Evolutionary conservation across 92 coral and sea anemone genomes (phyloP), one percentile per base, ranked within the genome.

Genomic region (Paragorgia papillata): DNA sequence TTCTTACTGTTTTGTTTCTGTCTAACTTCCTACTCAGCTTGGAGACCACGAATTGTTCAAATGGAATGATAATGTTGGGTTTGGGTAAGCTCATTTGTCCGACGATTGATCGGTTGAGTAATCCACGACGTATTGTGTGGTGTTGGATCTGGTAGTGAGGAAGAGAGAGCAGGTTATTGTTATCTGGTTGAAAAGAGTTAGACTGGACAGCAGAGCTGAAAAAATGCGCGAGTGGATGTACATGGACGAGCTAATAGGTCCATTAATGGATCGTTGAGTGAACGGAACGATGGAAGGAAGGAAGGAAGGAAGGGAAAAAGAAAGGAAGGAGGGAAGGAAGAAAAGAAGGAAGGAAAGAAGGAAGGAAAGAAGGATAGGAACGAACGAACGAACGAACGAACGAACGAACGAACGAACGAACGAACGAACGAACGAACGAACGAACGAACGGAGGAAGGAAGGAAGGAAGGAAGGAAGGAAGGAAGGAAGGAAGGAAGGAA

Each of bases 21-120:
- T 71, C 78, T 31, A 71, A 55, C 51, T 53, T 71, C 32, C 78
- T 71, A 26, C 13, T 32, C 63, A 71, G 35, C 19, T 53, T 53
- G n/a, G 63, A 39, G 24, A 53, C 62, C 1, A 71, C 6, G 10
- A 58, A n/a, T 55, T 54, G 10, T 50, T 71, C 78, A 80, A 88
- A 89, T 26, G 91, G 96, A 31, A 75, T 79, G 57, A 90, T 71
- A 33, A 81, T 80, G 65, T 89, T 80, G 15, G 95, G 90, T 80
- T 87, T 90, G 9, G 91, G 89, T 24, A 89, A 71, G 27, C n/a
- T 71, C 64, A 55, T 71, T 26, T 34, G 76, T 31, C 55, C 57
- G 28, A 46, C 48, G 26, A 68, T 39, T 27, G 75, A 25, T 9
- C 75, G 75, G 35, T 34, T 55, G n/a, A 71, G 63, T 53, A 55